phyloP scores from a whole-genome alignment of 2,888 invertebrate species.

The Agrilus cyanescens region DNA sequence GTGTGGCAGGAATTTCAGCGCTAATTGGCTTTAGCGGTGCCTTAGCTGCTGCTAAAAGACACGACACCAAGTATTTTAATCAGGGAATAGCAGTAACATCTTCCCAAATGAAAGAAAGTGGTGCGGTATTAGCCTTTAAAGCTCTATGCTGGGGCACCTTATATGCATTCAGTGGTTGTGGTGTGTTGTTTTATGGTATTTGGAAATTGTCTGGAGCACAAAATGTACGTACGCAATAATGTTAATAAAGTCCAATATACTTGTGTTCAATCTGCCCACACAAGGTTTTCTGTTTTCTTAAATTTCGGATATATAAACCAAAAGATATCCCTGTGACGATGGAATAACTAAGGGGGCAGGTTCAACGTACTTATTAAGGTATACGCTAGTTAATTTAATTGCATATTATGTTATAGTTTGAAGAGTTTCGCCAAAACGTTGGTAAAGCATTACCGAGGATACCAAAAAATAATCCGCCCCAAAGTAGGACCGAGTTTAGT shows the following conservation, averaged over 20 bases:
- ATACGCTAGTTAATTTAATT: background rate
- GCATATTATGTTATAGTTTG: conserved; percentile 43
- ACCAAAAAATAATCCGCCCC: conserved; percentile 65
- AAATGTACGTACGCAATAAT: conserved; percentile 46
- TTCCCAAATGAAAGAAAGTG: conserved; percentile 57
- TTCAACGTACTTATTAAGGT: background rate
- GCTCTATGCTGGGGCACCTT: conserved; percentile 82
- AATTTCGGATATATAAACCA: no score
- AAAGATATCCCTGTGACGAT: no score
- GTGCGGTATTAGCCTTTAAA: conserved; percentile 64
- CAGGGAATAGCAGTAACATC: conserved; percentile 54
- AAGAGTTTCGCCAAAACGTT: conserved; percentile 73
- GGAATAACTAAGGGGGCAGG: no score
- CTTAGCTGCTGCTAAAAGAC: conserved; percentile 62
- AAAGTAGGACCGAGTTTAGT: conserved; percentile 77
- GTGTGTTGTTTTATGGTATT: conserved; percentile 65
- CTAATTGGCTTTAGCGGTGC: conserved; percentile 73
- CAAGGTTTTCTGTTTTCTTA: no score
- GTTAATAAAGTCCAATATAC: no score
- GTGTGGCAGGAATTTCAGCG: conserved; percentile 67
- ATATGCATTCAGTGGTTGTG: conserved; percentile 77
- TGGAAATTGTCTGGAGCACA: conserved; percentile 84
- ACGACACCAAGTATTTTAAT: conserved; percentile 66
- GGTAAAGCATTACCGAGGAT: conserved; percentile 64
- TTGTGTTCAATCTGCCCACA: no score